These are phyloP conservation scores for Venustaconcha ellipsiformis DNA, from an alignment of 1,140 invertebrate species.

Conservation along the genomic window DNA sequence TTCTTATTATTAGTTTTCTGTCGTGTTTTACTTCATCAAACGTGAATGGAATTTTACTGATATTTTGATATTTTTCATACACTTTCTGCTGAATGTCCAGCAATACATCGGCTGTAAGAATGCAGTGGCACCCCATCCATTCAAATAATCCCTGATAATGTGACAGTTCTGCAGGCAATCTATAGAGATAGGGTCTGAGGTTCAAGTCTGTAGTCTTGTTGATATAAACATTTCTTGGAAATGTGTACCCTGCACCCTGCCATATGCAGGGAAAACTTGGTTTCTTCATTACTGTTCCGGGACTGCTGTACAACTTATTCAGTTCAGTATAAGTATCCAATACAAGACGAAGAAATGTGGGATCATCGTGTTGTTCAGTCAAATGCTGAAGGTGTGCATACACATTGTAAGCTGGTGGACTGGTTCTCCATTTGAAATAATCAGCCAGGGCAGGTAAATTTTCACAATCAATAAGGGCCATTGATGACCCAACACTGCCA, in stretches of 20 bases:
- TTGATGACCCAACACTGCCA: constrained; percentile 3
- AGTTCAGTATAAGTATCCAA: constrained; percentile 8
- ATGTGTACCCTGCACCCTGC: background rate
- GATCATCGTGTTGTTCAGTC: background rate
- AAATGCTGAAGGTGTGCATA: constrained; percentile 7
- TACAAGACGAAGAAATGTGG: constrained; percentile 4
- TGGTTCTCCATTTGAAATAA: constrained; percentile 4
- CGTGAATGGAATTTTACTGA: too few relatives aligned
- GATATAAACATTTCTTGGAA: constrained; percentile 2
- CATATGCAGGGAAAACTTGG: background rate
- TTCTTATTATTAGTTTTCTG: background rate
- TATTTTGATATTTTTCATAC: background rate
- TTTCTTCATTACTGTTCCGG: background rate
- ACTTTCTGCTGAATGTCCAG: constrained; percentile 1
- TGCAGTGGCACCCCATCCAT: background rate
- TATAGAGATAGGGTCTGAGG: constrained; percentile 1
- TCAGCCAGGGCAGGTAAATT: background rate
- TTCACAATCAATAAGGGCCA: background rate
- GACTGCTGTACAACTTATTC: background rate
- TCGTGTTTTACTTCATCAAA: background rate
- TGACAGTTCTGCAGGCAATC: constrained; percentile 7
- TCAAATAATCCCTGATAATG: constrained; percentile 7
- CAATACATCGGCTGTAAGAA: background rate
- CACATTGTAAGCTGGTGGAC: background rate
- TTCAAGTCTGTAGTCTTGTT: background rate